Evolutionary conservation across 2,797 vertebrate genomes (phyloP).

Genomic region (Prionace glauca): DNA sequence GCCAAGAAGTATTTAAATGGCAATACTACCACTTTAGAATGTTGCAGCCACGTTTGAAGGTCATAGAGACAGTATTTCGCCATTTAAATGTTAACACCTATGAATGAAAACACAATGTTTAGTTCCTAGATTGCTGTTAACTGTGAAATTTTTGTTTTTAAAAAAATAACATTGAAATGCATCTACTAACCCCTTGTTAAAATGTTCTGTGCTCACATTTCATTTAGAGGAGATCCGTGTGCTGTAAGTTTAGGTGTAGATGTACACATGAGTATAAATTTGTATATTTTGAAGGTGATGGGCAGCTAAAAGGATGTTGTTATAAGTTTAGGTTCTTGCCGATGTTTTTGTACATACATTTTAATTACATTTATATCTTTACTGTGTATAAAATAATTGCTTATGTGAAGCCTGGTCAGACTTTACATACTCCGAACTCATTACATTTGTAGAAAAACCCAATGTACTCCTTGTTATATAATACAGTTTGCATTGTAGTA

Average conservation of each 20-base stretch:
- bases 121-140: slow-evolving; percentile 34
- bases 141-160: neutral
- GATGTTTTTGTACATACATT: slow-evolving; percentile 39
- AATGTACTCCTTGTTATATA: slow-evolving; percentile 37
- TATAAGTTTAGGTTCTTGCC: slow-evolving; percentile 38
- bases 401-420: slow-evolving; percentile 35
- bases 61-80: slow-evolving; percentile 16
- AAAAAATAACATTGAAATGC: slow-evolving; percentile 25
- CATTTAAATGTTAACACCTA: slow-evolving; percentile 33
- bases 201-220: slow-evolving; percentile 36
- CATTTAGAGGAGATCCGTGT: slow-evolving; percentile 31
- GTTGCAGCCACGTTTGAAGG: slow-evolving; percentile 16
- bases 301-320: slow-evolving; percentile 38
- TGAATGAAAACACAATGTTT: slow-evolving; percentile 29
- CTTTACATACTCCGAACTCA: slow-evolving; percentile 34
- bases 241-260: slow-evolving; percentile 35
- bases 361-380: slow-evolving; percentile 39
- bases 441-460: slow-evolving; percentile 37
- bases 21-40: slow-evolving; percentile 14
- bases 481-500: slow-evolving; percentile 39
- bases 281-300: slow-evolving; percentile 39
- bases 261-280: slow-evolving; percentile 37
- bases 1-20: slow-evolving; percentile 34
- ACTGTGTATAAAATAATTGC: slow-evolving; percentile 38
- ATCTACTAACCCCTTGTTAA: slow-evolving; percentile 38